Base-by-base conservation (phyloP, 2,797 vertebrate genomes). In the Bradypodion ventrale region DNA sequence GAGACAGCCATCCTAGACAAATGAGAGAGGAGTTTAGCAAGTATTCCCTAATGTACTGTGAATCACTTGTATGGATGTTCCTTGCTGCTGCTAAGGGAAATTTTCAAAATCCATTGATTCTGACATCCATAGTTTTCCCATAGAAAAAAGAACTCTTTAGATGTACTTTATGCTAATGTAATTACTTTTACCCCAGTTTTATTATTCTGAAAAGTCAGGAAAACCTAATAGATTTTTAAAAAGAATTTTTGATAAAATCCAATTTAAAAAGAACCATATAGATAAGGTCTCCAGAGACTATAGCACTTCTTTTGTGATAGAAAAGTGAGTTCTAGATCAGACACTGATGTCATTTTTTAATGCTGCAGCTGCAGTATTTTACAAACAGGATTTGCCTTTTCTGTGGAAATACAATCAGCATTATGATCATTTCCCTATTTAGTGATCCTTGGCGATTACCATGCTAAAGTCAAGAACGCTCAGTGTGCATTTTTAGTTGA, bases 311-410 rank as follows among this genome's bases (percentile, higher is more conserved):
- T 68, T 79, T 42, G 63, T 75, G 80, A 21, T 25, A 23, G 83
- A 82, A 75, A 59, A 12, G 62, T 59, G 40, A 60, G 35, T 3
- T 40, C 2, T 74, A 8, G 49, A 75, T 74, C 46, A 76, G 52
- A 52, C 70, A 32, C 73, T 70, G 60, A 40, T 49, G 23, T 19
- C 35, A 74, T 78, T 78, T 76, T 86, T 74, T 66, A 46, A 44
- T 78, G 35, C 66, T 78, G 68, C 74, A 77, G 42, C 16, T 73
- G 37, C 15, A 65, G 35, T 77, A 78, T 86, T 74, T 74, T 62
- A 79, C 27, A 49, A 32, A 52, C 23, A 74, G 19, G 19, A 8
- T 16, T 62, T 44, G 7, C 21, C 1, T 74, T 79, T 80, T 75
- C 32, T 62, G 16, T 75, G 42, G 56, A 85, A 75, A 68, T 56